phyloP scores from a whole-genome alignment of 2,113 vertebrate species.

The Baryphthengus martii region DNA sequence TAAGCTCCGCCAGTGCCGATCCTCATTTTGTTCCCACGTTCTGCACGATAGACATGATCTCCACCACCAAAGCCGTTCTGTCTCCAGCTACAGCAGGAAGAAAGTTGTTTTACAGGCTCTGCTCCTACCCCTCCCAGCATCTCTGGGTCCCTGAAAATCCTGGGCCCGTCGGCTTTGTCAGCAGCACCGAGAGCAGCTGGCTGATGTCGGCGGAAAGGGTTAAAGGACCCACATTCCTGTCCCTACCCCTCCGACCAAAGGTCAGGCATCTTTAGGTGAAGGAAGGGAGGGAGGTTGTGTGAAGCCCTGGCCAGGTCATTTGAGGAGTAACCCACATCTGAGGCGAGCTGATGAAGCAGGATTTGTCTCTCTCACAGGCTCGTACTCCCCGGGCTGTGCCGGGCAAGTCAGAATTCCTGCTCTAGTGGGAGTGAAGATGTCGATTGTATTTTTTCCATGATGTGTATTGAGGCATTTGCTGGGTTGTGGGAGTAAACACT shows the following conservation, averaged over 20 bases:
- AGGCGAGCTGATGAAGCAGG: constrained; percentile 55
- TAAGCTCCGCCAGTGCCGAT: neutral
- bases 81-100: neutral
- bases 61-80: neutral
- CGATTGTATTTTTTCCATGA: constrained; percentile 71
- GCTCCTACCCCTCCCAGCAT: neutral
- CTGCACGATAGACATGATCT: fast-evolving
- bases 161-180: neutral
- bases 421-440: constrained; percentile 75
- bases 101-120: neutral
- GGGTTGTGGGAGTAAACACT: constrained; percentile 67
- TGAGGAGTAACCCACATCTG: constrained; percentile 48
- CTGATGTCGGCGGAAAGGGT: constrained; percentile 5
- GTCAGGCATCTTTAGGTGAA: constrained; percentile 62
- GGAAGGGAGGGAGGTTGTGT: constrained; percentile 61
- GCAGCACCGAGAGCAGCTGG: neutral
- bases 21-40: neutral
- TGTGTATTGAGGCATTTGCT: constrained; percentile 75
- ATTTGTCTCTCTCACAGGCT: constrained; percentile 34
- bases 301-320: constrained; percentile 44
- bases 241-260: constrained; percentile 40
- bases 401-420: constrained; percentile 66
- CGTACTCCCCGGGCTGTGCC: constrained; percentile 51
- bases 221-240: constrained; percentile 62
- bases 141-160: neutral